Base-by-base conservation (phyloP, 2,797 vertebrate genomes). In the Lacerta agilis region DNA sequence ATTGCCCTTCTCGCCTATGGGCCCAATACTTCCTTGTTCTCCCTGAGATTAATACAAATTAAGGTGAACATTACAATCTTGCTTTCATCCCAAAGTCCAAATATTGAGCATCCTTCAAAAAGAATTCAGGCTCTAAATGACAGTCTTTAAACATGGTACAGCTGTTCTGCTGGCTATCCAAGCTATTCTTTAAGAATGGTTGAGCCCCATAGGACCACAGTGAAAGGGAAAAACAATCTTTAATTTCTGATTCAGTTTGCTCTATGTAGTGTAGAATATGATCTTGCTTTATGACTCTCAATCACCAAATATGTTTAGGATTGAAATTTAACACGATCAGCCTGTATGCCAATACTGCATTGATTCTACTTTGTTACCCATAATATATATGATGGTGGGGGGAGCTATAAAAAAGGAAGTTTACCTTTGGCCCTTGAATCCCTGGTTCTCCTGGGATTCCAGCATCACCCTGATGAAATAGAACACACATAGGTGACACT, bases 401-500 rank as follows among this genome's bases (percentile, higher is more conserved):
- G 79, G 3, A 36, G 18, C 27, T 33, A 61, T 82, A 33, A 45
- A 75, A 80, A 45, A 41, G n/a, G 43, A 55, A 8, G 61, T 72
- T 0, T 83, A 99, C 98, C 98, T 98, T 99, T 45, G 92, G 89
- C 55, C 98, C 98, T 77, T 95, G 96, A 17, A 91, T 92, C 85
- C 98, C 98, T 87, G 97, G 95, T 27, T 97, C 96, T 83, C 98
- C 98, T 0, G 97, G 95, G 3, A 93, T 94, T 29, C 98, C 98
- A 10, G 97, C 97, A 43, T 98, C 97, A 83, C 98, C 98, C 98
- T 99, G 94, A 89, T 55, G 61, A 95, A 79, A 94, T 1, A 85
- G 90, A 55, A 91, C 0, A 84, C 0, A 3, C 2, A 3, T 0
- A 77, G 67, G 25, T 71, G 27, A 84, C 36, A 85, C 13, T 88